These are phyloP conservation scores for Oxystoma pomonae DNA, from an alignment of 2,888 invertebrate species.

Conservation along the genomic window DNA sequence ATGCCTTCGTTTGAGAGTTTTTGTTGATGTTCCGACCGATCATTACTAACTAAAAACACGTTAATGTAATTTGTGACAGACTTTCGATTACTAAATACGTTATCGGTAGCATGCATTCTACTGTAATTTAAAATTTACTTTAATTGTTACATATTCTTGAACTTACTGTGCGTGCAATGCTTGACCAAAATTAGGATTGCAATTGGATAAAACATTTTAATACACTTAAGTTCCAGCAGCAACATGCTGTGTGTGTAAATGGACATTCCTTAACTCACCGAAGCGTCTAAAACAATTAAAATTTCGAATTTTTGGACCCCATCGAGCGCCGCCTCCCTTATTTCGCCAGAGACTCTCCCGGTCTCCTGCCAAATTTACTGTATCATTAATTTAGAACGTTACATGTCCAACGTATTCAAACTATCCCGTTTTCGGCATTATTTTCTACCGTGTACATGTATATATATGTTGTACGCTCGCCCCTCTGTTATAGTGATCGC, in stretches of 20 bases:
- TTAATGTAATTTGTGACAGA: too few relatives aligned
- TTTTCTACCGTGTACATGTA: conserved; percentile 31
- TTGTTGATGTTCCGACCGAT: too few relatives aligned
- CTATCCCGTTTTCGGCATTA: conserved; percentile 35
- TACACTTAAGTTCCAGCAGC: neutral
- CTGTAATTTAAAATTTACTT: too few relatives aligned
- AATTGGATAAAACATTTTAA: neutral
- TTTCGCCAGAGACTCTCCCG: neutral
- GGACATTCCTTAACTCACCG: neutral
- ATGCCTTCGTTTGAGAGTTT: too few relatives aligned
- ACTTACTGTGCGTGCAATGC: too few relatives aligned
- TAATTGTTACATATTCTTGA: too few relatives aligned
- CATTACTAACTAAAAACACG: too few relatives aligned
- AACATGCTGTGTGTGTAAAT: neutral
- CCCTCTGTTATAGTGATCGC: conserved; percentile 41
- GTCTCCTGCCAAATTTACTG: conserved; percentile 30
- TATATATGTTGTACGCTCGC: conserved; percentile 12
- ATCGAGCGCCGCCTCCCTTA: neutral
- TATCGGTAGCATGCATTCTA: too few relatives aligned
- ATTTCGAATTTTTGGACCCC: neutral
- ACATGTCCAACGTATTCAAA: conserved; percentile 34
- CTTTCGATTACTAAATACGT: too few relatives aligned
- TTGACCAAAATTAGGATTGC: too few relatives aligned
- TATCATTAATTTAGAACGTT: conserved; percentile 34
- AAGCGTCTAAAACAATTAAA: neutral